phyloP scores from a whole-genome alignment of 2,113 vertebrate genomes.

The Petromus typicus region DNA sequence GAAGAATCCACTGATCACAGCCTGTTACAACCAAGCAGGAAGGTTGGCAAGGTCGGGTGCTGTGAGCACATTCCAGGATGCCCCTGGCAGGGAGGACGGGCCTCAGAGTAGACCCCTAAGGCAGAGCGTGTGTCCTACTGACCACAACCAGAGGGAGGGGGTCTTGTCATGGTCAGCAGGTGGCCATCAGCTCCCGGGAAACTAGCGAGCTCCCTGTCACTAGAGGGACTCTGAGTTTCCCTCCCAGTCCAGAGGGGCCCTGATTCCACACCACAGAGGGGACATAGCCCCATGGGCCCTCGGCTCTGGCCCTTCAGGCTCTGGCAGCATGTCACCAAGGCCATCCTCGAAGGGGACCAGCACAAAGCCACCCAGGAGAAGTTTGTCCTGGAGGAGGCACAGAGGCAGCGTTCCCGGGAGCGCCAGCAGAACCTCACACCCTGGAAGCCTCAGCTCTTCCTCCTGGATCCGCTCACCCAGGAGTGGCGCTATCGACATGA shows the following conservation, averaged over 20 bases:
- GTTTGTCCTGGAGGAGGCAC: slow-evolving; percentile 94
- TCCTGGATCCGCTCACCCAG: slow-evolving; percentile 85
- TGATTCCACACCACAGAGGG: background rate
- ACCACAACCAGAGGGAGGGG: background rate
- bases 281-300: background rate
- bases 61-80: background rate
- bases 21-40: accelerated
- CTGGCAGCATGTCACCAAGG: slow-evolving; percentile 95
- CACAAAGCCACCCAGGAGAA: slow-evolving; percentile 95
- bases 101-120: no score
- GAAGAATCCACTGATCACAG: background rate
- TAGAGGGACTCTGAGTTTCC: background rate
- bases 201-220: background rate
- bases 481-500: slow-evolving; percentile 94
- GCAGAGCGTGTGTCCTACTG: background rate
- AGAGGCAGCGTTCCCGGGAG: slow-evolving; percentile 89
- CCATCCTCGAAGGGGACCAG: slow-evolving; percentile 94
- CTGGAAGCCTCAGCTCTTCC: slow-evolving; percentile 92
- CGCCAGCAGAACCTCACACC: slow-evolving; percentile 86
- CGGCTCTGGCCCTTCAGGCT: slow-evolving; percentile 87
- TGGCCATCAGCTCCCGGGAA: background rate
- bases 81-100: background rate
- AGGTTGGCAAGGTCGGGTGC: background rate
- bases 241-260: background rate
- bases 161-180: background rate